Percentiles rank a stretch among this genome's conserved stretches.
These are phyloP conservation scores for Balanococcus diminutus DNA, from an alignment of 2,888 invertebrate species.

Conservation along the genomic window DNA sequence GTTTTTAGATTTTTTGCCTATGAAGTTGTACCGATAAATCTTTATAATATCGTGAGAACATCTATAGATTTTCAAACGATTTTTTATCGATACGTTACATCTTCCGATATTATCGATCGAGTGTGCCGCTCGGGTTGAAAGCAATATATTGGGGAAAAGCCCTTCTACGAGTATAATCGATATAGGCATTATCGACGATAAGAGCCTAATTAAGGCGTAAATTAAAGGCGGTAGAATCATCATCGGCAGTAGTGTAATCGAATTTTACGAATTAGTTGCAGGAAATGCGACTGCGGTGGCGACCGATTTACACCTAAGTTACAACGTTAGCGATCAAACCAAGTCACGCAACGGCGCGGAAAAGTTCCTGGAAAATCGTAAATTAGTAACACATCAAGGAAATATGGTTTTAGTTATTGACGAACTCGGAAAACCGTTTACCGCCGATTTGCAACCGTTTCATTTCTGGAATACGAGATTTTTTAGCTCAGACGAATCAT, in stretches of 20 bases:
- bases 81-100: no score
- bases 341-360: slow-evolving; percentile 44
- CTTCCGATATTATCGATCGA: no score
- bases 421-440: slow-evolving; percentile 74
- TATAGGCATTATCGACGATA: background rate
- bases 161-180: no score
- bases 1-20: no score
- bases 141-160: no score
- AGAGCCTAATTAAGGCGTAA: background rate
- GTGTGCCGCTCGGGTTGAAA: no score
- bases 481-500: slow-evolving; percentile 86
- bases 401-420: slow-evolving; percentile 78
- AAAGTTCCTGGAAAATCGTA: slow-evolving; percentile 50
- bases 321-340: slow-evolving; percentile 45
- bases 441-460: slow-evolving; percentile 73
- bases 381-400: slow-evolving; percentile 67
- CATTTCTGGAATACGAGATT: slow-evolving; percentile 94
- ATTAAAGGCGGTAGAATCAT: background rate
- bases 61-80: no score
- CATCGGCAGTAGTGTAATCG: background rate
- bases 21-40: no score
- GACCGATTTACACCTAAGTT: slow-evolving; percentile 43
- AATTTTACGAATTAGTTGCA: slow-evolving; percentile 39
- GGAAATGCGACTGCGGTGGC: slow-evolving; percentile 35
- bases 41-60: no score